phyloP scores from a whole-genome alignment of 2,888 invertebrate genomes.

The Drosophila algonquin region DNA sequence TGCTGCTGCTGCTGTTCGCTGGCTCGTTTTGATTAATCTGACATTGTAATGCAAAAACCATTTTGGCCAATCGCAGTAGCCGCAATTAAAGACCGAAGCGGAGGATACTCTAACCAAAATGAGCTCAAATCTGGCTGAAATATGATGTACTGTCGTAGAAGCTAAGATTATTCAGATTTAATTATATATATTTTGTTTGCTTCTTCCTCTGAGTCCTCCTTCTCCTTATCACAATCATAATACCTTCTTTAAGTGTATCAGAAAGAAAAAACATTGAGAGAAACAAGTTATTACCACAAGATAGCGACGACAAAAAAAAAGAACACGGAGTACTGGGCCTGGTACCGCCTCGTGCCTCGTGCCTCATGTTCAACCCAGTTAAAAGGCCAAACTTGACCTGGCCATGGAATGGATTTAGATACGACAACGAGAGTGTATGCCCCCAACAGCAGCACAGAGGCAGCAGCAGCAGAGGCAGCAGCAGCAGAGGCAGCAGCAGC shows the following conservation, averaged over 20 bases:
- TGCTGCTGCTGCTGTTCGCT: conserved; percentile 45
- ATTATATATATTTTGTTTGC: no score
- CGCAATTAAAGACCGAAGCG: not conserved
- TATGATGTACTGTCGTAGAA: no score
- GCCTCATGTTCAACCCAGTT: conserved; percentile 78
- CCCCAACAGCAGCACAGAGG: conserved; percentile 14
- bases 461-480: conserved; percentile 15
- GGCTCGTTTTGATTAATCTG: conserved; percentile 79
- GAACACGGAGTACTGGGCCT: conserved; percentile 10
- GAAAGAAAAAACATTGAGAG: conserved; percentile 4
- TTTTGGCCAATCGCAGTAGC: conserved; percentile 65
- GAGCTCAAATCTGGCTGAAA: not conserved
- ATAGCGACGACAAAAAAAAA: conserved; percentile 16
- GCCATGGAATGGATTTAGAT: conserved; percentile 74
- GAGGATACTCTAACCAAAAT: not conserved
- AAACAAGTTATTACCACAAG: conserved; percentile 75
- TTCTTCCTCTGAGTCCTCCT: no score
- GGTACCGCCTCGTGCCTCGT: conserved; percentile 15
- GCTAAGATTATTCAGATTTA: no score
- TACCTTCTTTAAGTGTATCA: not conserved
- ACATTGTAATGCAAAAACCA: conserved; percentile 80
- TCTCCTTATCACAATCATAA: not conserved
- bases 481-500: conserved; percentile 24
- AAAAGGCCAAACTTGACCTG: conserved; percentile 78
- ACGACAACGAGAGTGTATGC: conserved; percentile 23